Evolutionary conservation across 2,797 vertebrate genomes (phyloP), one percentile per base, ranked within the genome.

Genomic region (Glossophaga mutica): DNA sequence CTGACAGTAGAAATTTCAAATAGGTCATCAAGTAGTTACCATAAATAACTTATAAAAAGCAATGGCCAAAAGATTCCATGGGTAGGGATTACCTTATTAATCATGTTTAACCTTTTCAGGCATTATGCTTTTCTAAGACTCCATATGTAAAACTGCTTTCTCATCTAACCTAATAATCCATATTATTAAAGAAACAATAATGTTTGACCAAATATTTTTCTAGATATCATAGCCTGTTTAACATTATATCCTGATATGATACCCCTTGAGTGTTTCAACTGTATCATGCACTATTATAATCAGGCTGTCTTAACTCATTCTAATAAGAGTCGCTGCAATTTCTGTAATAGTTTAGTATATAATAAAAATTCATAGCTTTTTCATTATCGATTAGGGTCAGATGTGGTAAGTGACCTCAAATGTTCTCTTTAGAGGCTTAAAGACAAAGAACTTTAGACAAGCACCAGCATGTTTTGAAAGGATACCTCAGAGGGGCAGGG

Each of bases 391-490:
- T 50, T 55, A 87, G 86, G 65, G 68, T 89, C 71, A 92, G 48
- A 89, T 52, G 42, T 85, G 77, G 16, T 71, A 87, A 94, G 73
- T 84, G 91, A 93, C 76, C 86, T 96, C 92, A 85, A 70, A 91
- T 57, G 12, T 93, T 96, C 73, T 90, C 52, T 79, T 87, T 42
- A 92, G 73, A 95, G 73, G 67, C 62, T 90, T 85, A 67, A 82
- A 95, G 95, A 96, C 95, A 96, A 97, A 97, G 95, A 97, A 91
- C 84, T 78, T 70, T 91, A 37, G 87, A 34, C 8, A 70, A 90
- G 83, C 67, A 90, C 42, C 48, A 87, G 86, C 50, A 32, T 83
- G 81, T 94, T 84, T 48, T 46, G 32, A 92, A 96, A 94, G 79
- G 77, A 85, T n/a, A 68, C 22, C 34, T 90, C 19, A 42, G 6